A percentile compares a stretch with the other conserved stretches of the same genome.
Conservation (phyloP, 2,888 invertebrate genomes). For the Epirrhoe tristata region DNA sequence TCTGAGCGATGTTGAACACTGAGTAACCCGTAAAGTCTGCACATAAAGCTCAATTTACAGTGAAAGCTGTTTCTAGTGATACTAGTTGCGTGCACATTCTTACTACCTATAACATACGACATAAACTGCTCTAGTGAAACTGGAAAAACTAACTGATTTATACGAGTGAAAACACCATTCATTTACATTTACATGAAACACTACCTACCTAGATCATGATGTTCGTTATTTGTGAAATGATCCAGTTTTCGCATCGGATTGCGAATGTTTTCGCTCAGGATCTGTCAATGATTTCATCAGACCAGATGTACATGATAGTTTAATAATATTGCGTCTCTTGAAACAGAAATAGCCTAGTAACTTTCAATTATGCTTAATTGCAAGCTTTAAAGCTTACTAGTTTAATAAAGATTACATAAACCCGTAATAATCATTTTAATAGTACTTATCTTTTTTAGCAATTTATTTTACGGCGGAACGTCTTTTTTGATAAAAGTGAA, state of each 20-base stretch:
- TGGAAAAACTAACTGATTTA: constrained; percentile 40
- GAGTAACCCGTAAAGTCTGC: not conserved
- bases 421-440: no score
- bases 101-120: constrained; percentile 24
- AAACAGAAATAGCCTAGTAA: no score
- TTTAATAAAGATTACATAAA: no score
- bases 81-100: constrained; percentile 45
- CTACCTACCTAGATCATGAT: constrained; percentile 28
- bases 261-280: no score
- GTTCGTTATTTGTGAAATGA: constrained; percentile 20
- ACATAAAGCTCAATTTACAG: constrained; percentile 3
- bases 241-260: constrained; percentile 23
- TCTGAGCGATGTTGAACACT: not conserved
- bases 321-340: no score
- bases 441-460: no score
- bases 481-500: no score
- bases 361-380: no score
- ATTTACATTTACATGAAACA: constrained; percentile 32
- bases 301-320: no score
- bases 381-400: no score
- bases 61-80: constrained; percentile 11
- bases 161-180: constrained; percentile 32
- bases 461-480: no score
- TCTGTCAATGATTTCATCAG: no score
- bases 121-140: constrained; percentile 36